Percentiles rank a stretch among this genome's conserved stretches.
These are phyloP conservation scores for Oegoconia quadripuncta DNA, from an alignment of 2,888 invertebrate species.

Conservation along the genomic window DNA sequence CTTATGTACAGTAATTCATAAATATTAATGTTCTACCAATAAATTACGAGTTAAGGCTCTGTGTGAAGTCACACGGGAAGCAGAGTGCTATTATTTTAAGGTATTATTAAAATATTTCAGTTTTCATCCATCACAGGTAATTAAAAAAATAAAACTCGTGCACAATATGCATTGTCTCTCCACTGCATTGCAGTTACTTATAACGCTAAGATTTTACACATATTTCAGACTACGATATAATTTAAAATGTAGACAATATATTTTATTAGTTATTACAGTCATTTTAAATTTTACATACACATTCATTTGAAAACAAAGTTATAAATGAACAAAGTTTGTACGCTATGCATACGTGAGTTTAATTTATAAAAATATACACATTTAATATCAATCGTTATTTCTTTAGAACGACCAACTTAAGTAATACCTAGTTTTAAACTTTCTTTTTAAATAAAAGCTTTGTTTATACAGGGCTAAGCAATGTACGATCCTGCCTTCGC, in stretches of 20 bases:
- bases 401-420: conserved; percentile 30
- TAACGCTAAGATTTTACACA: conserved; percentile 17
- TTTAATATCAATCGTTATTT: conserved; percentile 24
- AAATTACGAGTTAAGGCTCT: conserved; percentile 61
- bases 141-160: conserved; percentile 31
- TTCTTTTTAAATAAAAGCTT: conserved; percentile 29
- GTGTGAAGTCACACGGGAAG: conserved; percentile 40
- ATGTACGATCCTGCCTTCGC: conserved; percentile 14
- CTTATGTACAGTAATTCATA: conserved; percentile 69
- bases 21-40: conserved; percentile 57
- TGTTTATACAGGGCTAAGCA: conserved; percentile 24
- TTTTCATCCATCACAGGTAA: conserved; percentile 28
- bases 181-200: conserved; percentile 50
- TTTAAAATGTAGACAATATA: conserved; percentile 5
- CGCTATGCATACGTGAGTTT: conserved; percentile 27
- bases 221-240: conserved; percentile 6
- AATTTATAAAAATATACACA: conserved; percentile 30
- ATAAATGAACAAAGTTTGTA: conserved; percentile 16
- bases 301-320: conserved; percentile 3
- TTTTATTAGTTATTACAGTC: conserved; percentile 1
- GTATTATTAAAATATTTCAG: not conserved
- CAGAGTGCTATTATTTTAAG: conserved; percentile 33
- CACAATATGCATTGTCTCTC: conserved; percentile 34
- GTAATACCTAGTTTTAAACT: conserved; percentile 23
- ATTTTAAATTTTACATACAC: no score